Evolutionary conservation across 1,140 invertebrate species (phyloP), one percentile per base, ranked within the genome.

Genomic region (Diploscapter pachys): DNA sequence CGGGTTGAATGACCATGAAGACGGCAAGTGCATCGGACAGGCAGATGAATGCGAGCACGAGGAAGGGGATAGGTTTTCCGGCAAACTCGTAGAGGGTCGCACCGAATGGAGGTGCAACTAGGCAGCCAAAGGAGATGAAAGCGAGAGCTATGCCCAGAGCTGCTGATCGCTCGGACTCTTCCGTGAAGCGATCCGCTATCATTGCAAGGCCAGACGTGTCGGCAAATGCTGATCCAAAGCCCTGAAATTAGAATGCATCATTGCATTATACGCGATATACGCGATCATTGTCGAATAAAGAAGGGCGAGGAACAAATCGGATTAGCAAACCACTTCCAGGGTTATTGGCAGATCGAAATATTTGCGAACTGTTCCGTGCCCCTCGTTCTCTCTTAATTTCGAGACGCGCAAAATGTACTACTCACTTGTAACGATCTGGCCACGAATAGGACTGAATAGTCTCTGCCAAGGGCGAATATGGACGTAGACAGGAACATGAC

Each of bases 101-200:
- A 3, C 97, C 97, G 83, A 99, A 99, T 0, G 97, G 97, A n/a
- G 97, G 97, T 0, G 96, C 97, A 4, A 99, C 96, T n/a, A 99
- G 88, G 87, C 94, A 98, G 0, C 97, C 97, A 83, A 99, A 99
- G 76, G 95, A 98, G 78, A 99, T 99, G 86, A 99, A 99, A 2
- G 97, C 96, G 68, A 99, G 86, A 0, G 97, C 96, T 78, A 99
- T 98, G 55, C 97, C 97, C 2, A 99, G 88, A 2, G 96, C 96
- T 86, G 95, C 93, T 0, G 93, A 94, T 61, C 96, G 89, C 86
- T 98, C 96, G 63, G 90, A 88, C 85, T 99, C 96, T 87, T 99
- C 96, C 0, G 93, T 96, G 85, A 96, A 99, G 2, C 96, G 90
- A 88, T 99, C 96, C 3, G 97, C 97, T 80, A 99, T 99, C 97